Evolutionary conservation across 2,113 vertebrate species (phyloP), one percentile per base, ranked within the genome.

Genomic region (Actinemys pallida): DNA sequence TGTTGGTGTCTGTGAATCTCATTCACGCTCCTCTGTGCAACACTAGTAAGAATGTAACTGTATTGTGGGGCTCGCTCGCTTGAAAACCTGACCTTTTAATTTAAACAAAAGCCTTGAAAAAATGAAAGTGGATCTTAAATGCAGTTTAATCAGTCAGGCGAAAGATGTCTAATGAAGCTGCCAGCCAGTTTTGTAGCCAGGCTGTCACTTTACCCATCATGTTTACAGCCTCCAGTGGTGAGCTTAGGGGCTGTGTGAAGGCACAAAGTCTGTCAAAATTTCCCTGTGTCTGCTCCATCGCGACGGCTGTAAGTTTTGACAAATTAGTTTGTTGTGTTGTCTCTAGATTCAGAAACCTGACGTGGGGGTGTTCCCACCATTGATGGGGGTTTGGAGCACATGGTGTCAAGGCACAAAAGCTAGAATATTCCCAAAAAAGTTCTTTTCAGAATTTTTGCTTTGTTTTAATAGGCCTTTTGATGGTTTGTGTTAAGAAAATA

Each of bases 141-240:
- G 93, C 95, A 97, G 97, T 98, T 98, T 97, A 98, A 98, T 97
- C 97, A 97, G 95, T 97, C 95, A 96, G 96, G 97, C 93, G 90
- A 98, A 98, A 98, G 98, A 97, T 94, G 96, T 95, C 96, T 97
- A 96, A 98, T 96, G 97, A 98, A 98, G 97, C 98, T 97, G 97
- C 98, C 98, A 98, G 98, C 97, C 98, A 84, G 97, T 96, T 97
- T 96, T 97, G 96, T 88, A 93, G 96, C 94, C 97, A 96, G 97
- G 92, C 98, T 97, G 96, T 98, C 98, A 97, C 96, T 96, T 93
- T 87, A 72, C 95, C 96, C 97, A 93, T 95, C 96, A 82, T 88
- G 97, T 97, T 97, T 96, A 87, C 96, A 96, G 97, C 96, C 95
- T 96, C 98, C 76, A 93, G 95, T 97, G 96, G 97, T 86, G 97